Base-by-base conservation (phyloP, 2,797 vertebrate genomes). In the Selene dorsalis region DNA sequence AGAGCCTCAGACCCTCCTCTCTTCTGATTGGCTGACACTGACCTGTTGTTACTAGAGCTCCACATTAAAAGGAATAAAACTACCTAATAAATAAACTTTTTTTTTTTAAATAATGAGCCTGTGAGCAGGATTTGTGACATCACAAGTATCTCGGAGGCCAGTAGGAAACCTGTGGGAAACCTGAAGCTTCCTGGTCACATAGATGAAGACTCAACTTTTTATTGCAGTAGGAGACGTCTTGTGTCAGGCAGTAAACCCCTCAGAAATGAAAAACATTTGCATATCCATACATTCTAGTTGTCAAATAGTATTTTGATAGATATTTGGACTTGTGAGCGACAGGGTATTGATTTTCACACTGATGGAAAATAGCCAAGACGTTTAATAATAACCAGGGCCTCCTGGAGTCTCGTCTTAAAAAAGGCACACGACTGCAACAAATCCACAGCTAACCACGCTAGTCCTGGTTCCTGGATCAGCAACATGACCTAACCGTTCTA, bases 401-500 rank as follows among this genome's bases (percentile, higher is more conserved):
- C 18, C 12, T 58, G 18, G 66, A 24, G 16, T 62, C 35, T 28
- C 26, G 18, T 76, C 68, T 76, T 28, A 7, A 61, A 75, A 80
- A 75, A 62, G 52, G 35, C 60, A 41, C 38, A 5, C 13, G 64
- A 61, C 0, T 13, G n/a, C 17, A 0, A 60, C 47, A 58, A 80
- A 45, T 79, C 57, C 71, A 62, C 5, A 38, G 73, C 77, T 63
- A 79, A 78, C 61, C 57, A n/a, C 0, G 13, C 60, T 1, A 45
- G 50, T 75, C 50, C 63, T 32, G 55, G 13, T 78, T 80, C 68
- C 68, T 48, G 32, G 24, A 80, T 55, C 11, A 24, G 35, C 77
- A 84, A 47, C 67, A 64, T 82, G 73, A 87, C 74, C 52, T 66
- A 69, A 84, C 28, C 4, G 0, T 78, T 81, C 85, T 88, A 86